A percentile compares a stretch with the other conserved stretches of the same genome.
Evolutionary conservation across 2,888 invertebrate genomes (phyloP).

Genomic region (Tenodera sinensis): DNA sequence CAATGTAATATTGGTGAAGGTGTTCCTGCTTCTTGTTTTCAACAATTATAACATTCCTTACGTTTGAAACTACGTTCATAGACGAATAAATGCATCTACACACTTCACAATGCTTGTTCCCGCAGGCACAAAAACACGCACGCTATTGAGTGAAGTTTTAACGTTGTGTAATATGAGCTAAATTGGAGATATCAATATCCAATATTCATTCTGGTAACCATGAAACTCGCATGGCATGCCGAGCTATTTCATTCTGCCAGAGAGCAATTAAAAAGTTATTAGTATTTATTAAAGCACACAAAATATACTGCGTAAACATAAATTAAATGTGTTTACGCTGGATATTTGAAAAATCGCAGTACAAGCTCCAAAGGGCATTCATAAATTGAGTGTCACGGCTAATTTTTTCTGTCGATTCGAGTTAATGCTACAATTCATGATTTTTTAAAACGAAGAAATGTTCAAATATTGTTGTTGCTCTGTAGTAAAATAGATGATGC

Average conservation of each 20-base stretch:
- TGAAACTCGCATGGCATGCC: neutral
- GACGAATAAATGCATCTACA: neutral
- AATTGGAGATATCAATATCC: neutral
- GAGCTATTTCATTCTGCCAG: neutral
- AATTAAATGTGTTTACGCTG: neutral
- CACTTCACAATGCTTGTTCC: neutral
- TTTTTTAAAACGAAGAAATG: neutral
- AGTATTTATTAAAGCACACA: neutral
- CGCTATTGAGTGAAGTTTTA: neutral
- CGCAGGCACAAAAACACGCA: neutral
- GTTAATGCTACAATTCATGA: neutral
- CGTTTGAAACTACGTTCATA: neutral
- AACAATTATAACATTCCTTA: no score
- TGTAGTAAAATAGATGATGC: neutral
- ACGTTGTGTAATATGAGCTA: neutral
- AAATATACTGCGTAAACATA: neutral
- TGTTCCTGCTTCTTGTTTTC: no score
- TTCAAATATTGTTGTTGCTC: neutral
- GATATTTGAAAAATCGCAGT: neutral
- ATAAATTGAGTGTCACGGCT: neutral
- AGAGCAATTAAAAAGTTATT: neutral
- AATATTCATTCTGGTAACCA: neutral
- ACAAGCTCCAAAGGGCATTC: neutral
- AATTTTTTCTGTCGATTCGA: neutral
- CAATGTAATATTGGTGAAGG: no score